Evolutionary conservation across 2,888 invertebrate genomes (phyloP).

Genomic region (Ichneumoninae sp.): DNA sequence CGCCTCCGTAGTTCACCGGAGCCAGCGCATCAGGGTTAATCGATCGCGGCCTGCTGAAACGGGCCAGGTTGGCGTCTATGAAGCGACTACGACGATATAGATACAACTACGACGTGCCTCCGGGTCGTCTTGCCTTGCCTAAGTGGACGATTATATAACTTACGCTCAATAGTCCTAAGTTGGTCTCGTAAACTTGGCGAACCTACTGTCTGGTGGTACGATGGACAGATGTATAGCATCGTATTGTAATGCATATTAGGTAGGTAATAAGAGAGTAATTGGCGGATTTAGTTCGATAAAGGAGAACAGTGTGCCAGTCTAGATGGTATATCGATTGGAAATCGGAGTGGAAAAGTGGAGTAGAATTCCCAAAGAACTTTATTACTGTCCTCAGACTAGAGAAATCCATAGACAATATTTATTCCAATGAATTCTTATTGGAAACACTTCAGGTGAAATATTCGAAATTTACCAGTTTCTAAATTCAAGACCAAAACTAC

Average conservation of each 20-base stretch:
- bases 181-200: constrained; percentile 52
- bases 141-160: constrained; percentile 61
- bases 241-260: constrained; percentile 46
- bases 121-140: constrained; percentile 55
- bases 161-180: constrained; percentile 43
- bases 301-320: neutral
- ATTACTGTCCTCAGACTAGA: neutral
- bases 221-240: constrained; percentile 12
- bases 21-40: constrained; percentile 66
- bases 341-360: neutral
- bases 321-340: neutral
- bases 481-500: neutral
- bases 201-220: constrained; percentile 24
- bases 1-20: constrained; percentile 57
- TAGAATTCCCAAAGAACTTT: neutral
- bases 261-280: constrained; percentile 47
- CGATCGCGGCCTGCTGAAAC: constrained; percentile 66
- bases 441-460: neutral
- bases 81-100: constrained; percentile 28
- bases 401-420: neutral
- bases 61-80: constrained; percentile 60
- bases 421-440: neutral
- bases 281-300: constrained; percentile 3
- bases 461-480: neutral
- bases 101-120: constrained; percentile 22